phyloP scores from a whole-genome alignment of 2,113 vertebrate species.

The Brachyhypopomus occidentalis region DNA sequence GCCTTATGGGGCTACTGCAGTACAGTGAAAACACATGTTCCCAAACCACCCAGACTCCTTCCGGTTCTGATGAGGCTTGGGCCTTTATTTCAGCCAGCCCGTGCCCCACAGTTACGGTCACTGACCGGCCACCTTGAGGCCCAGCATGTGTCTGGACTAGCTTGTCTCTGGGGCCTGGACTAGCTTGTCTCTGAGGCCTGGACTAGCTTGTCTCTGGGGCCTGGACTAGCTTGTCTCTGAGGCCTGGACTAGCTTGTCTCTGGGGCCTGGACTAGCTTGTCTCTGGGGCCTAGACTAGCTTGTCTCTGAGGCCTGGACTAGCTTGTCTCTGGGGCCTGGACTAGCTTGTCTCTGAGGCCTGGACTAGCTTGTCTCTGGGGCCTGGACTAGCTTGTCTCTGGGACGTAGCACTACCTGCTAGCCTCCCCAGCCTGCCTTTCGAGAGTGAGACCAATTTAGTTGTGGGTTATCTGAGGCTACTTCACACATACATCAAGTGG shows the following conservation, averaged over 20 bases:
- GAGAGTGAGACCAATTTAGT: neutral
- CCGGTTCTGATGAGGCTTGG: too few species aligned
- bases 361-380: constrained; percentile 28
- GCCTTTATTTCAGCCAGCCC: too few species aligned
- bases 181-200: too few species aligned
- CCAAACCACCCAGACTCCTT: too few species aligned
- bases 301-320: too few species aligned
- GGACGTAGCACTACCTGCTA: neutral
- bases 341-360: constrained; percentile 27
- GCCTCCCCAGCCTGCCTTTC: neutral
- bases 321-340: neutral
- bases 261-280: too few species aligned
- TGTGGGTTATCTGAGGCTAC: constrained; percentile 28
- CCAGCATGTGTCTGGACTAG: neutral
- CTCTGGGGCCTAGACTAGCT: too few species aligned
- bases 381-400: constrained; percentile 18
- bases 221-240: too few species aligned
- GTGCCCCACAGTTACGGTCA: too few species aligned
- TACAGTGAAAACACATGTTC: constrained; percentile 60
- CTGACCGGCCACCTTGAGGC: neutral
- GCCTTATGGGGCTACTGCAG: constrained; percentile 49
- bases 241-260: too few species aligned
- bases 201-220: too few species aligned
- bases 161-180: too few species aligned
- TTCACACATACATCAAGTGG: neutral